These are phyloP conservation scores for Acrobasis consociella DNA, from an alignment of 2,888 invertebrate species.

Conservation along the genomic window DNA sequence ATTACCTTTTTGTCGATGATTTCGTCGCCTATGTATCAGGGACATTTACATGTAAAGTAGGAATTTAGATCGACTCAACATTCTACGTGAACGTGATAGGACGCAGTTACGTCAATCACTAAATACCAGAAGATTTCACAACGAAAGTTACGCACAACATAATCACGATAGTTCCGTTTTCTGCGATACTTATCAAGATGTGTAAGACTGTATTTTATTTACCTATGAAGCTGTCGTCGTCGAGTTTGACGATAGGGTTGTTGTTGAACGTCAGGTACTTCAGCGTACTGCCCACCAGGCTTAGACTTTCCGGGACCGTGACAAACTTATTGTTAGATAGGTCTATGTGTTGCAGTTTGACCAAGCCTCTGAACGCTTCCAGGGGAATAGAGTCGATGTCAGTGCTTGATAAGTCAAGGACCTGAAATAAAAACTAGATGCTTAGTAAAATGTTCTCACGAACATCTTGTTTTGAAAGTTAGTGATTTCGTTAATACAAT, in stretches of 20 bases:
- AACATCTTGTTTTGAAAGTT: constrained; percentile 5
- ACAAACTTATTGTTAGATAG: constrained; percentile 84
- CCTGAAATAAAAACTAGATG: constrained; percentile 52
- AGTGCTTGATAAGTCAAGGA: constrained; percentile 83
- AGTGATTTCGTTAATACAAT: constrained; percentile 7
- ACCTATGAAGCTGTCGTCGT: constrained; percentile 84
- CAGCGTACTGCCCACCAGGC: constrained; percentile 77
- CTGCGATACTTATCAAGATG: not conserved
- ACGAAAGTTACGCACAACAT: constrained; percentile 22
- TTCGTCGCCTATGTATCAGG: constrained; percentile 2
- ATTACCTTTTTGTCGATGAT: constrained; percentile 1
- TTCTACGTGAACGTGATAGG: constrained; percentile 19
- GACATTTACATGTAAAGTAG: constrained; percentile 10
- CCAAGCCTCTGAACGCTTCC: constrained; percentile 75
- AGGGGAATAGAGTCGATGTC: constrained; percentile 80
- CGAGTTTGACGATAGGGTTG: constrained; percentile 83
- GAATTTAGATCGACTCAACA: constrained; percentile 12
- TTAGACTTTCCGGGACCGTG: constrained; percentile 82
- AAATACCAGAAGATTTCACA: constrained; percentile 21
- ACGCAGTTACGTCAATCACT: constrained; percentile 21
- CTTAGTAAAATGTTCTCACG: not conserved
- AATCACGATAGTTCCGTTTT: constrained; percentile 13
- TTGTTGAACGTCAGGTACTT: constrained; percentile 83
- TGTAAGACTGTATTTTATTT: constrained; percentile 38
- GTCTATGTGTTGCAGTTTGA: constrained; percentile 80